Base-by-base conservation (phyloP, 2,888 invertebrate species). In the Nematopogon swammerdamellus region DNA sequence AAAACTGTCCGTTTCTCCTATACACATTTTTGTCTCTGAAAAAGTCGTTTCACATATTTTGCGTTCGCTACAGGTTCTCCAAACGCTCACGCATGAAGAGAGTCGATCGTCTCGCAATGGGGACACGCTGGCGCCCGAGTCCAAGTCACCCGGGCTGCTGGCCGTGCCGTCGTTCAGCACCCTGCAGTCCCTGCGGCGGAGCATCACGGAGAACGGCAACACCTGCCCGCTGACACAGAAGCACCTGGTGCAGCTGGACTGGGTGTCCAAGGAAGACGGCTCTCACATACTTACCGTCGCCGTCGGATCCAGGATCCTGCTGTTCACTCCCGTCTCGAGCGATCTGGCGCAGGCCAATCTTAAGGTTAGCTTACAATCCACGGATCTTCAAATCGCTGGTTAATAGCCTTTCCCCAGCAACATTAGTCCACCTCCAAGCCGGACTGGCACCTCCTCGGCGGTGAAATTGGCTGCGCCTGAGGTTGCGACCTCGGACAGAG, bases 191-290 rank as follows among this genome's bases (percentile, higher is more conserved):
- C 68, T 95, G 50, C 82, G 92, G 51, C 92, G 90, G 66, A 92
- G 92, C 44, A 94, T 95, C 43, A 91, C 92, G 58, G 94, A 95
- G 68, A 92, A 93, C 64, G 95, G 94, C 3, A 95, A 94, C 66
- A 93, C 93, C 0, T 94, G 93, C 60, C 92, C 93, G 0, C 68
- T 95, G 36, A 93, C 93, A 0, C 95, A 95, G 65, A 95, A 95
- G 68, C 94, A 95, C 70, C 79, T 96, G 19, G 96, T 97, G 1
- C 97, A 97, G 64, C 75, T 98, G 42, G 99, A 99, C 73, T 99
- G 99, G 99, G 97, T 98, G 11, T 97, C 97, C 0, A 96, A 97
- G 58, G 99, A 99, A 70, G 98, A 99, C 66, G 99, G 99, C 1
- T 95, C 96, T 0, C 98, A 99, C 67, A 94, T 99, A 59, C 72